Percentiles rank a stretch among this genome's conserved stretches.
These are phyloP conservation scores for Alectura lathami DNA, from an alignment of 2,113 vertebrate species.

Conservation along the genomic window DNA sequence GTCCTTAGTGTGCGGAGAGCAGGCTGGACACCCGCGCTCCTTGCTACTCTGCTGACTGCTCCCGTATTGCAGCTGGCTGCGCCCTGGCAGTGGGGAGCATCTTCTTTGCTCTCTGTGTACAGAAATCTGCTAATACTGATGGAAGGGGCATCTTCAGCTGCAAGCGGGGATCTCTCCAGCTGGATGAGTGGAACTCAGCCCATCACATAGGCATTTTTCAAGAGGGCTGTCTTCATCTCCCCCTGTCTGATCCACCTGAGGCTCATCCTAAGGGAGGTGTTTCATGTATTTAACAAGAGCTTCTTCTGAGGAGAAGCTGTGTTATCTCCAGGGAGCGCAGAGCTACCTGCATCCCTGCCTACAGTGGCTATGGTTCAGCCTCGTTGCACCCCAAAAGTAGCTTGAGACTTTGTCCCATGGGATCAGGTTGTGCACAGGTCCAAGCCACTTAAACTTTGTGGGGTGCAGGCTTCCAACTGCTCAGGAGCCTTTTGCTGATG, in stretches of 20 bases:
- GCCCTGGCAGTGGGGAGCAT: fast-evolving
- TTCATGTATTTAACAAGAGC: neutral
- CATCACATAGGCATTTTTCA: neutral
- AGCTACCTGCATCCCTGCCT: fast-evolving
- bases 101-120: neutral
- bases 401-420: neutral
- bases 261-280: neutral
- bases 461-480: neutral
- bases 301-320: neutral
- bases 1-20: fast-evolving
- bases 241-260: neutral
- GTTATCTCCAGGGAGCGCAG: neutral
- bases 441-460: neutral
- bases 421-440: fast-evolving
- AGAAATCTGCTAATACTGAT: neutral
- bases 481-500: neutral
- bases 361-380: neutral
- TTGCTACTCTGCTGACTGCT: neutral
- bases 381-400: neutral
- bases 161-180: neutral
- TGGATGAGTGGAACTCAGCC: neutral
- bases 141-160: neutral
- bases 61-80: fast-evolving
- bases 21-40: fast-evolving
- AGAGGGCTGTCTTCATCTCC: neutral